A percentile compares a stretch with the other conserved stretches of the same genome.
Evolutionary conservation across 2,113 vertebrate genomes (phyloP).

Genomic region (Chamaetylas fuelleborni): DNA sequence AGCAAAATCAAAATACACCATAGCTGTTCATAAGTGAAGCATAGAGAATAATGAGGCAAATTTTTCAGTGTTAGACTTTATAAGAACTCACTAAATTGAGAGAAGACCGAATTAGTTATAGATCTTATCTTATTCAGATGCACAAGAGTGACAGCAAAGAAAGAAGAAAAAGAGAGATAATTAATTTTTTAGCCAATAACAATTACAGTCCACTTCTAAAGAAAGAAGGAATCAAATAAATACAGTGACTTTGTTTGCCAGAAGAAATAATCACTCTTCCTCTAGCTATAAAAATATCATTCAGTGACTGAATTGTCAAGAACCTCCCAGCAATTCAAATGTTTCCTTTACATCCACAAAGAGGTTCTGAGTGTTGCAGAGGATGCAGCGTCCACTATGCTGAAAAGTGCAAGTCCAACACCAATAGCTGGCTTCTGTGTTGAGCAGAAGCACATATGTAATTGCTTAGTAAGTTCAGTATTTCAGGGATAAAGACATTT

Average conservation of each 20-base stretch:
- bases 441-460: not conserved
- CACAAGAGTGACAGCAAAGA: not conserved
- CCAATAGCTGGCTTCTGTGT: not conserved
- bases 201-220: not conserved
- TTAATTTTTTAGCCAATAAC: not conserved
- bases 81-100: not conserved
- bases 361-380: not conserved
- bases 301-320: not conserved
- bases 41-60: not conserved
- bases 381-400: not conserved
- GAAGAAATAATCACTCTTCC: not conserved
- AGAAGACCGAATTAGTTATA: not conserved
- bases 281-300: not conserved
- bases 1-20: not conserved
- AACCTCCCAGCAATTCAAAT: not conserved
- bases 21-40: not conserved
- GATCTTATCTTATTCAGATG: not conserved
- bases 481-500: not conserved
- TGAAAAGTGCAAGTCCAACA: not conserved
- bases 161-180: not conserved
- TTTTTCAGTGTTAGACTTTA: not conserved
- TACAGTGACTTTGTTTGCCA: not conserved
- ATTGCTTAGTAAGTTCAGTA: not conserved
- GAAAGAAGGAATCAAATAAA: conserved; percentile 2
- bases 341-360: not conserved